Percentiles rank a stretch among this genome's conserved stretches.
These are phyloP conservation scores for Cynodonichthys magdalenae DNA, from an alignment of 2,797 vertebrate species.

Conservation along the genomic window DNA sequence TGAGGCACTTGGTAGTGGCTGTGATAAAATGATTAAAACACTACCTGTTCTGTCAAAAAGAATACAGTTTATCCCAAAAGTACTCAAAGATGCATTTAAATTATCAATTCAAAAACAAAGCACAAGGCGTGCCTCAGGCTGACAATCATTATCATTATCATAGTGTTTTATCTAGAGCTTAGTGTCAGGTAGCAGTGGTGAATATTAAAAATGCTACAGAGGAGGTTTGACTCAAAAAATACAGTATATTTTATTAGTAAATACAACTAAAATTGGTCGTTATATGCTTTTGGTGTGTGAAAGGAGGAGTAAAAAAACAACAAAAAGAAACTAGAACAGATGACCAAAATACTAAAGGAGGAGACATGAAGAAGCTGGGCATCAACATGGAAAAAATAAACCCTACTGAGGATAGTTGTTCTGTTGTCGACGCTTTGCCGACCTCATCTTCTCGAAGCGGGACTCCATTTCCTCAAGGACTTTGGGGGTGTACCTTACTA, in stretches of 20 bases:
- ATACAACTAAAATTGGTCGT: conserved; percentile 47
- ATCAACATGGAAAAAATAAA: conserved; percentile 43
- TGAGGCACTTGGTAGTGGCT: conserved; percentile 74
- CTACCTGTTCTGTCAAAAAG: conserved; percentile 45
- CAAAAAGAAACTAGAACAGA: conserved; percentile 55
- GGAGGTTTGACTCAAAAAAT: conserved; percentile 40
- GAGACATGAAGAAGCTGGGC: conserved; percentile 51
- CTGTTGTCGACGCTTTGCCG: conserved; percentile 96
- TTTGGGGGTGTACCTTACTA: conserved; percentile 97
- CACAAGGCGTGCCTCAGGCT: conserved; percentile 62
- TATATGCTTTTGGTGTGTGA: conserved; percentile 10
- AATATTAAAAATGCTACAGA: conserved; percentile 59
- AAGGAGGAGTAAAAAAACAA: conserved; percentile 6
- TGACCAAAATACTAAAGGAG: conserved; percentile 62
- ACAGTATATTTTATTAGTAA: conserved; percentile 47
- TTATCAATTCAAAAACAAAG: conserved; percentile 68
- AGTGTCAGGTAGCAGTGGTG: conserved; percentile 52
- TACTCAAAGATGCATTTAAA: conserved; percentile 67
- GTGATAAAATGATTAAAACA: conserved; percentile 64
- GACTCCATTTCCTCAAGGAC: conserved; percentile 99
- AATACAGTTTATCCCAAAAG: conserved; percentile 54
- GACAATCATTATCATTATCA: conserved; percentile 61
- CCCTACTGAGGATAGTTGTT: conserved; percentile 88
- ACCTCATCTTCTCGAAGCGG: conserved; percentile 98
- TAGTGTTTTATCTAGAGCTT: conserved; percentile 51